These are phyloP conservation scores for Bos indicus DNA, from an alignment of 2,113 vertebrate genomes.

Conservation along the genomic window DNA sequence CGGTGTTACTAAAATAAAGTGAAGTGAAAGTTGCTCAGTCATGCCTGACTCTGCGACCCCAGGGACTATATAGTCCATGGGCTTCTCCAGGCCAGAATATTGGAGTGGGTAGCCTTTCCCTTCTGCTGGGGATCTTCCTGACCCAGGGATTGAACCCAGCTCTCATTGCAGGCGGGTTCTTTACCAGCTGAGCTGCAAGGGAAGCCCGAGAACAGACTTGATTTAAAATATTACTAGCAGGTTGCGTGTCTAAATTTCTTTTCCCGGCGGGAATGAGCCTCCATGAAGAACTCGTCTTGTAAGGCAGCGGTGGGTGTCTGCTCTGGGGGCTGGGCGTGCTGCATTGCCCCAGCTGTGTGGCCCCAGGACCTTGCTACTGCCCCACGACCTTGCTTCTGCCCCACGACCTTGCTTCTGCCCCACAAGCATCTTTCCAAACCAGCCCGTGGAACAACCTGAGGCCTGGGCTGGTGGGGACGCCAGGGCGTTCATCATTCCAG, in stretches of 20 bases:
- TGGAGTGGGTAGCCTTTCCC: neutral
- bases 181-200: neutral
- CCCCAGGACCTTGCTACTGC: too few relatives aligned
- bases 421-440: neutral
- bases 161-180: neutral
- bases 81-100: neutral
- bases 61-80: too few relatives aligned
- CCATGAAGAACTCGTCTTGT: accelerated
- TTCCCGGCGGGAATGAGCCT: neutral
- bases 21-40: neutral
- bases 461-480: neutral
- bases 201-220: neutral
- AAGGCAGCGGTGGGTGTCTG: too few relatives aligned
- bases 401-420: too few relatives aligned
- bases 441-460: neutral
- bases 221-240: neutral
- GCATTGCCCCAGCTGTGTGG: accelerated
- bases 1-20: neutral
- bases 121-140: neutral
- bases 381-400: too few relatives aligned
- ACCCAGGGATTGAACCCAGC: neutral
- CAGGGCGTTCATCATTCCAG: neutral
- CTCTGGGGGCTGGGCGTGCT: accelerated
- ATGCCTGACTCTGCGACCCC: neutral
- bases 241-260: neutral